Percentiles rank a stretch among this genome's conserved stretches.
These are phyloP conservation scores for Cataglyphis livida DNA, from an alignment of 2,888 invertebrate genomes.

Conservation along the genomic window DNA sequence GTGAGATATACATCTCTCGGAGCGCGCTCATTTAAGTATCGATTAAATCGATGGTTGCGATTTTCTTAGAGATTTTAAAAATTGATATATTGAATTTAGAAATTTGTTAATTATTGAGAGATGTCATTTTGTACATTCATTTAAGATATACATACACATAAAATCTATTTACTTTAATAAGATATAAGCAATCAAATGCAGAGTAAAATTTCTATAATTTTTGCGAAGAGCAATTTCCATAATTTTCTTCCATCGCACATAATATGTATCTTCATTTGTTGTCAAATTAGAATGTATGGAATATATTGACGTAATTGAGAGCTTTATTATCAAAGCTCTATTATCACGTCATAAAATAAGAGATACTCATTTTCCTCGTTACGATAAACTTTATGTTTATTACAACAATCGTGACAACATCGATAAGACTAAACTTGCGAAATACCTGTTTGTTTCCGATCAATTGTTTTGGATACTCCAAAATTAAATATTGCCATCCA, in stretches of 20 bases:
- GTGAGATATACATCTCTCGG: conserved; percentile 1
- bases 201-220: background rate
- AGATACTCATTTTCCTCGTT: background rate
- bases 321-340: too few species aligned
- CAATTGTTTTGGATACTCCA: background rate
- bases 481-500: background rate
- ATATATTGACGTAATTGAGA: background rate
- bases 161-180: background rate
- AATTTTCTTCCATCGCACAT: background rate
- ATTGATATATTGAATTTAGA: conserved; percentile 29
- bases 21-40: background rate
- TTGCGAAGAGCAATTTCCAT: background rate
- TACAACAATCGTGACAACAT: background rate
- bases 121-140: background rate
- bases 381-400: background rate
- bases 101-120: conserved; percentile 15
- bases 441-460: conserved; percentile 19
- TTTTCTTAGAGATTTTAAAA: conserved; percentile 20
- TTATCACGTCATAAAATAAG: background rate
- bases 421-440: background rate
- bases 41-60: conserved; percentile 11
- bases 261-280: background rate
- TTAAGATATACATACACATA: background rate
- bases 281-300: background rate
- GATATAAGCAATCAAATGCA: background rate